Conservation (phyloP, 1,140 invertebrate species). For the Archivesica marissinica region DNA sequence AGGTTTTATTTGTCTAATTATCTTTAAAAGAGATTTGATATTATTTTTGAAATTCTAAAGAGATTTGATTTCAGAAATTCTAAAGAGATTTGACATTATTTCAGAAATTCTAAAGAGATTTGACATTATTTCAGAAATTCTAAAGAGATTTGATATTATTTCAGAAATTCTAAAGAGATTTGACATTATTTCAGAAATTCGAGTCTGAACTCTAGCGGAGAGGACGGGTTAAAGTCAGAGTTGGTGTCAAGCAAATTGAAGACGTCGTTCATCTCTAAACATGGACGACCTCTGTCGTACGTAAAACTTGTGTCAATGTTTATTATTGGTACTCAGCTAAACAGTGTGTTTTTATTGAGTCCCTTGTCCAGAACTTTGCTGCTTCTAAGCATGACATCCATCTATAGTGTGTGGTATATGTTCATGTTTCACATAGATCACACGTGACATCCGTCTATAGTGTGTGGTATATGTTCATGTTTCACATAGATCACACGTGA, state of each 20-base stretch:
- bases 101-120: no score
- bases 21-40: background rate
- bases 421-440: background rate
- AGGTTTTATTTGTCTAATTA: background rate
- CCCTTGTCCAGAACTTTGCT: background rate
- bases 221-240: background rate
- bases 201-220: slow-evolving; percentile 26
- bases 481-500: no score
- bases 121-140: no score
- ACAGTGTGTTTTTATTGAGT: no score
- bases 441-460: background rate
- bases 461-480: background rate
- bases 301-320: no score
- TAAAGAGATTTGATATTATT: slow-evolving; percentile 37
- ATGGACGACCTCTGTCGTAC: slow-evolving; percentile 25
- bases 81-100: background rate
- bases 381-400: background rate
- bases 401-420: background rate
- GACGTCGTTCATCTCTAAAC: slow-evolving; percentile 36
- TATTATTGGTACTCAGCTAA: no score
- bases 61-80: no score
- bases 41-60: background rate
- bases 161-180: background rate
- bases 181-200: slow-evolving; percentile 40
- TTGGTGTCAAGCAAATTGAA: background rate